Conservation (phyloP, 2,888 invertebrate genomes). For the Cryptocheilus praepositus region DNA sequence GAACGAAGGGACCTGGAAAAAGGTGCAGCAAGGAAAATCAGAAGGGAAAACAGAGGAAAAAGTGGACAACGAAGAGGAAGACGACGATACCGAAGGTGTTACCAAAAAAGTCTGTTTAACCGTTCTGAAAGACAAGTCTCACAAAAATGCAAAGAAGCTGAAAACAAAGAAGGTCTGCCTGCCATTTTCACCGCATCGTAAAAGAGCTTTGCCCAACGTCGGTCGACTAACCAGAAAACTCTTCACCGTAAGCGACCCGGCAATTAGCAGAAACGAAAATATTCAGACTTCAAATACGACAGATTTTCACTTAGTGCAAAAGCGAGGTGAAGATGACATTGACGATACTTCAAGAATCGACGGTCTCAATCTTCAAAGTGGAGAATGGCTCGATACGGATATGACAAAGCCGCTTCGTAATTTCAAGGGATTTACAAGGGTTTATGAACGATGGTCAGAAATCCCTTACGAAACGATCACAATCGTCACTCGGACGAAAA, state of each 20-base stretch:
- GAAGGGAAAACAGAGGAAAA: neutral
- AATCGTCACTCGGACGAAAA: neutral
- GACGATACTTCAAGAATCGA: neutral
- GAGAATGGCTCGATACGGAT: neutral
- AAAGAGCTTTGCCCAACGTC: neutral
- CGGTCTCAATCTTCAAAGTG: neutral
- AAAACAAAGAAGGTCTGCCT: neutral
- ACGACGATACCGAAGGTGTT: neutral
- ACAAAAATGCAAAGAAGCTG: neutral
- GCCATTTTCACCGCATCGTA: neutral
- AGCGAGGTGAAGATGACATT: neutral
- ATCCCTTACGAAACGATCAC: neutral
- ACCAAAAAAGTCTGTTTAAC: conserved; percentile 1
- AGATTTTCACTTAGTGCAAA: neutral
- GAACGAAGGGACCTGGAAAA: neutral
- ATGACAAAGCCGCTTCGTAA: neutral
- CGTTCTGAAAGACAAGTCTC: neutral
- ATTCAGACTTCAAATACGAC: neutral
- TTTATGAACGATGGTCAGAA: neutral
- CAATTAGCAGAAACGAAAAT: neutral
- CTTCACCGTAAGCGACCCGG: neutral
- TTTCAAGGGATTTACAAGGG: neutral
- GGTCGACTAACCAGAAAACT: neutral
- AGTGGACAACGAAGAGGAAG: neutral
- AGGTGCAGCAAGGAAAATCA: neutral